A percentile compares a stretch with the other conserved stretches of the same genome.
phyloP scores from a whole-genome alignment of 2,113 vertebrate species.

The Ginglymostoma cirratum region DNA sequence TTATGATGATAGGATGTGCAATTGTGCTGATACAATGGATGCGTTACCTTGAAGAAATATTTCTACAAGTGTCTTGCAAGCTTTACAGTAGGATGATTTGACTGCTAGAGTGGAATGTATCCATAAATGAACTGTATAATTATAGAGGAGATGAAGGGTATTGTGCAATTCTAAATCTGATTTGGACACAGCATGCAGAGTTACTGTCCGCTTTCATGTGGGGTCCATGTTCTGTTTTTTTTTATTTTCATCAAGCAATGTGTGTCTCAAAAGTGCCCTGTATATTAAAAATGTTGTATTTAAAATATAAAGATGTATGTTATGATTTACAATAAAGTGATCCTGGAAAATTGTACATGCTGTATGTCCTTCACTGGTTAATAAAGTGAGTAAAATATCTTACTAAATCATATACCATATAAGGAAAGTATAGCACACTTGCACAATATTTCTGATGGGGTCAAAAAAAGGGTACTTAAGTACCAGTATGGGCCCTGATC shows the following conservation, averaged over 20 bases:
- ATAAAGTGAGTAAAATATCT: background rate
- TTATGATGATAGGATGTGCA: background rate
- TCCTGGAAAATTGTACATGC: background rate
- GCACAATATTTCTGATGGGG: background rate
- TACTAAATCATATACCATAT: background rate
- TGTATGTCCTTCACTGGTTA: background rate
- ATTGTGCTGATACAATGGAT: background rate
- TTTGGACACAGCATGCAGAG: background rate
- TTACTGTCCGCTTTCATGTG: slow-evolving; percentile 9
- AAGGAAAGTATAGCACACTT: background rate
- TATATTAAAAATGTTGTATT: slow-evolving; percentile 34
- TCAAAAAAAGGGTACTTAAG: background rate
- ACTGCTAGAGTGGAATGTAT: background rate
- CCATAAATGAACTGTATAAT: background rate
- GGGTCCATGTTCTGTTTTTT: slow-evolving; percentile 4
- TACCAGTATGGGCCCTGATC: background rate
- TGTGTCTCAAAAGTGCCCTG: slow-evolving; percentile 36
- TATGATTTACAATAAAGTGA: slow-evolving; percentile 36
- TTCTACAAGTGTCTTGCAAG: background rate
- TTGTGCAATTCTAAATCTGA: slow-evolving; percentile 10
- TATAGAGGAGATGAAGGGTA: background rate
- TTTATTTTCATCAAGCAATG: slow-evolving; percentile 25
- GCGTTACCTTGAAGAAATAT: background rate
- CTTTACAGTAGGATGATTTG: background rate
- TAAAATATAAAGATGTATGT: slow-evolving; percentile 30